A percentile compares a stretch with the other conserved stretches of the same genome.
These are phyloP conservation scores for Zaprionus bogoriensis DNA, from an alignment of 2,888 invertebrate genomes.

Conservation along the genomic window DNA sequence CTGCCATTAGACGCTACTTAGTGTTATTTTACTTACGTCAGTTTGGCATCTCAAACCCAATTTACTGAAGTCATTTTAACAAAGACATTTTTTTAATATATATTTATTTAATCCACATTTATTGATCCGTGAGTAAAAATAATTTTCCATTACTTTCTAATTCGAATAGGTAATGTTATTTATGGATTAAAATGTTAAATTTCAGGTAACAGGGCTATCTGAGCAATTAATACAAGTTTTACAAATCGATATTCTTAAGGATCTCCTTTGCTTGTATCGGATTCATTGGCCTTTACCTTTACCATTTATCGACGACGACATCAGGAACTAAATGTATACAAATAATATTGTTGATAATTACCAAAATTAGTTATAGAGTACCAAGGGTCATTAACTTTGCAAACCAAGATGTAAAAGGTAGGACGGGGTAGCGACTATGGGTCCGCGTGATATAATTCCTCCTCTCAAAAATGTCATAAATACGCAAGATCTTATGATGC, in stretches of 20 bases:
- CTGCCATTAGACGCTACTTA: too few relatives aligned
- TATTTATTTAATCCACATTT: slow-evolving; percentile 64
- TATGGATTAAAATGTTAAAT: slow-evolving; percentile 66
- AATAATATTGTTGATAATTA: slow-evolving; percentile 49
- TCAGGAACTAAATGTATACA: slow-evolving; percentile 86
- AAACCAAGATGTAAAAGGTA: slow-evolving; percentile 28
- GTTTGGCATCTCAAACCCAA: too few relatives aligned
- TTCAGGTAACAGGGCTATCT: slow-evolving; percentile 73
- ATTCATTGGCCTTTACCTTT: slow-evolving; percentile 51
- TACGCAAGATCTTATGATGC: too few relatives aligned
- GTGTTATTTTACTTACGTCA: too few relatives aligned
- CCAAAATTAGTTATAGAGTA: slow-evolving; percentile 3
- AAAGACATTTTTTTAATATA: slow-evolving; percentile 25
- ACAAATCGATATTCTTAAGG: slow-evolving; percentile 67
- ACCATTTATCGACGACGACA: slow-evolving; percentile 88
- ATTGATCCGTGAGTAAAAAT: slow-evolving; percentile 58
- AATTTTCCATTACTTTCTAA: slow-evolving; percentile 65
- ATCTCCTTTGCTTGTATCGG: slow-evolving; percentile 52
- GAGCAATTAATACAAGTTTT: slow-evolving; percentile 75
- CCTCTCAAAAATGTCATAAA: too few relatives aligned
- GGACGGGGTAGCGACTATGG: slow-evolving; percentile 1
- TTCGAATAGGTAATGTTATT: slow-evolving; percentile 70
- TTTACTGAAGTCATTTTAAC: too few relatives aligned
- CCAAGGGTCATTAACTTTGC: slow-evolving; percentile 1
- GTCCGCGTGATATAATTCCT: too few relatives aligned